Conservation (phyloP, 2,797 vertebrate species). For the Hippocampus kuda region DNA sequence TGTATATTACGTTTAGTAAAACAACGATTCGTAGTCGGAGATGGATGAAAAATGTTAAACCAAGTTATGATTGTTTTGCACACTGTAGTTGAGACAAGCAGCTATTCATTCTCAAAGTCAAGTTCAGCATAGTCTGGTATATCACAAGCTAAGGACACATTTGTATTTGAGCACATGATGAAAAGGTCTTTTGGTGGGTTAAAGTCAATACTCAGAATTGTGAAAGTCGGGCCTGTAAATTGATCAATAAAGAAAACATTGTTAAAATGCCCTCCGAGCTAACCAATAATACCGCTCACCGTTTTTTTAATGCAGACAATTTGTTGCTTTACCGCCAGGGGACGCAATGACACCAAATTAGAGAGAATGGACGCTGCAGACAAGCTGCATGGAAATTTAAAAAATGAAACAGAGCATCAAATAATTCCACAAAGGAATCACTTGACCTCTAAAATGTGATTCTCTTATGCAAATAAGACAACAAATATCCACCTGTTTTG, state of each 20-base stretch:
- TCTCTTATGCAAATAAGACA: not conserved
- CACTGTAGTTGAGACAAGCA: not conserved
- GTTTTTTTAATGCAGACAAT: not conserved
- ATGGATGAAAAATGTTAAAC: no score
- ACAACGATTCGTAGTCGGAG: no score
- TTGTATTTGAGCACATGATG: not conserved
- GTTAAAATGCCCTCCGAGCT: no score
- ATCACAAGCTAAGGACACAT: not conserved
- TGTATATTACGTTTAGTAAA: constrained; percentile 11
- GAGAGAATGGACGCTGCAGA: not conserved
- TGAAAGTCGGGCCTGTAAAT: not conserved
- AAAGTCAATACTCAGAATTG: not conserved
- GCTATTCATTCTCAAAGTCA: not conserved
- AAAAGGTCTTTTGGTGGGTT: not conserved
- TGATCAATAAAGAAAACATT: not conserved
- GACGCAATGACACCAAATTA: constrained; percentile 27
- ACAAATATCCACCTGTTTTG: not conserved
- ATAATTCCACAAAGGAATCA: not conserved
- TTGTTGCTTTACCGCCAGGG: constrained; percentile 20
- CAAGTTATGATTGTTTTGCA: not conserved
- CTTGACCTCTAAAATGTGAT: not conserved
- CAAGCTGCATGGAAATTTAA: not conserved
- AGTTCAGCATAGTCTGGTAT: not conserved
- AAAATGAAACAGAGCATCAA: not conserved
- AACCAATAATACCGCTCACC: not conserved